Base-by-base conservation (phyloP, 92 coral and sea anemone genomes). In the Phymanthus crucifer region DNA sequence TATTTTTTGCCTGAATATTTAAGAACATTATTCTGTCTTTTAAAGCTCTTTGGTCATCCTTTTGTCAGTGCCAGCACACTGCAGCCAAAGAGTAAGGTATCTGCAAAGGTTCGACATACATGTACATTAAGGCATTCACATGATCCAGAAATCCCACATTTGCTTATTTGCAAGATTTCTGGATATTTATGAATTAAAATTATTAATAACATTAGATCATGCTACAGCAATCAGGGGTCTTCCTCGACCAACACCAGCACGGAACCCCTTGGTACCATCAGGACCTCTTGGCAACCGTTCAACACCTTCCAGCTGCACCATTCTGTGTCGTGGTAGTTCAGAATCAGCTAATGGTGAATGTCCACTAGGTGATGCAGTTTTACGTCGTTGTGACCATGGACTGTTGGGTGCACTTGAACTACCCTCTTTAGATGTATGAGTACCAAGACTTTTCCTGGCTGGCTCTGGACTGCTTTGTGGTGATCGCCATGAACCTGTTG, bases 261-360 rank as follows among this genome's bases (percentile, higher is more conserved):
- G 89, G 71, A 96, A 96, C 33, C 99, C 99, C 73, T 76, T 89
- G 2, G 99, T 93, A 52, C 99, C 99, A 88, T 96, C 99, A 37
- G 99, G 99, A 23, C 99, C 99, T 54, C 85, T 90, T 0, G 99
- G 99, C 64, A 93, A 88, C 33, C 99, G 85, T 54, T 93, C 70
- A 1, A 96, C 97, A 11, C 99, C 98, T 70, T 93, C 93, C 64
- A 90, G 72, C 73, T 96, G 99, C 14, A 93, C 88, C 99, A 96
- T 96, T 29, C 88, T 83, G 81, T 96, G 99, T 21, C 87, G 81
- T 1, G 88, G 92, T 50, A 84, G 84, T 46, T 88, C 94, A 29
- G 98, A 82, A 6, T 89, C 97, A 2, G 77, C 98, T 61, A 96
- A 84, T 5, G 99, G 84, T 0, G 92, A 83, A 70, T 93, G 97